Conservation (phyloP, 2,888 invertebrate species). For the Lepidocyrtoides sp. region DNA sequence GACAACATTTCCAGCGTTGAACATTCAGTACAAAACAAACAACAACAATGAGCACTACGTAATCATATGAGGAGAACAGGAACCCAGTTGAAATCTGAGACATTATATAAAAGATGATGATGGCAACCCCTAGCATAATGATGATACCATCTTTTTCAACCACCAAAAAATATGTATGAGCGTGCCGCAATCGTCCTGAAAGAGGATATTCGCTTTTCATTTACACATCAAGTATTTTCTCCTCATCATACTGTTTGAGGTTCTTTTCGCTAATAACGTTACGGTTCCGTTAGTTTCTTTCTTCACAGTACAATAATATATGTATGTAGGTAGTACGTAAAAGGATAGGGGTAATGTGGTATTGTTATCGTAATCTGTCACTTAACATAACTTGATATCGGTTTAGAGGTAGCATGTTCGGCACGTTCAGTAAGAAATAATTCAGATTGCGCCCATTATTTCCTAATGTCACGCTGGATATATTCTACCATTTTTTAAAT, state of each 20-base stretch:
- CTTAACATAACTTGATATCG: too few relatives aligned
- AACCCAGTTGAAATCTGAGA: slow-evolving; percentile 59
- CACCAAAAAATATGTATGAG: slow-evolving; percentile 50
- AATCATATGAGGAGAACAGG: background rate
- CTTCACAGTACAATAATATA: background rate
- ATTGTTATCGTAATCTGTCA: background rate
- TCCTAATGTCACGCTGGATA: too few relatives aligned
- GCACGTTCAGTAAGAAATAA: too few relatives aligned
- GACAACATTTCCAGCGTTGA: slow-evolving; percentile 5
- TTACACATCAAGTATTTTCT: background rate
- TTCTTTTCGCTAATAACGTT: background rate
- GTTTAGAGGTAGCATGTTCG: too few relatives aligned
- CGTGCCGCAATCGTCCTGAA: slow-evolving; percentile 57
- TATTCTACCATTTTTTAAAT: too few relatives aligned
- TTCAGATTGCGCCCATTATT: too few relatives aligned
- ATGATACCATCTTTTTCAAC: slow-evolving; percentile 35
- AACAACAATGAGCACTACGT: slow-evolving; percentile 42
- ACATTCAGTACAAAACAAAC: background rate
- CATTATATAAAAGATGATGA: background rate
- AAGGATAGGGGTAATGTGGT: slow-evolving; percentile 38
- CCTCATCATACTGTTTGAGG: background rate
- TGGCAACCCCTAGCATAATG: slow-evolving; percentile 14
- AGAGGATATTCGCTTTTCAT: slow-evolving; percentile 61
- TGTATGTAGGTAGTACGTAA: background rate
- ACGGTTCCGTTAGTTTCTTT: background rate